Base-by-base conservation (phyloP, 2,888 invertebrate species). In the Polymixis lichenea region DNA sequence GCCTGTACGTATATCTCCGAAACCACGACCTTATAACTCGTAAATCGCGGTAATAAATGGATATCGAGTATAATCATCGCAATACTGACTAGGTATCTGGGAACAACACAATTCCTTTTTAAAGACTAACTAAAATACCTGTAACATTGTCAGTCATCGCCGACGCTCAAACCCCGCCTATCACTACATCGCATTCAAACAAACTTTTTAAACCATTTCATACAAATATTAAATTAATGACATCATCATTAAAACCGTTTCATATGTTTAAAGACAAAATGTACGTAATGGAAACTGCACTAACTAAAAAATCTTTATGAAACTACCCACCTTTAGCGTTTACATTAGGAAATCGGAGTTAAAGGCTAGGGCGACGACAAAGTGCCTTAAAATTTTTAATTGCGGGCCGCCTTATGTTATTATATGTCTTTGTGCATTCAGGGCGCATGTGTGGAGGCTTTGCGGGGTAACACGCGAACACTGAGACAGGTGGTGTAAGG, bases 381-480 rank as follows among this genome's bases (percentile, higher is more conserved):
- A 96, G 95, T 96, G 95, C 95, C 96, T 96, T 94, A 95, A 96
- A 94, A 95, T 95, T 95, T 96, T 96, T 96, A 96, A 96, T 96
- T 96, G 95, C 96, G 87, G 90, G 90, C 92, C 92, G 94, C 93
- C 93, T 94, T 94, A 94, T 95, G 94, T 95, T 95, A 95, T 95
- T 95, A 95, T 95, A 90, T 93, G 92, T 93, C 95, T 96, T 96
- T 96, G 96, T 96, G 95, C 94, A 94, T 96, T 94, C 93, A 94
- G 92, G 91, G 93, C 91, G 92, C 93, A 93, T 93, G 91, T 94
- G 92, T 92, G 91, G 88, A 92, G 92, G 90, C 91, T 93, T 93
- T 93, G 87, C 92, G 80, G 83, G 89, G 92, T 92, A 92, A 93
- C 91, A 88, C 85, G 91, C 90, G 92, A 89, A 88, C 85, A 86